phyloP scores from a whole-genome alignment of 2,888 invertebrate genomes.

The Chrysolina oricalcia region DNA sequence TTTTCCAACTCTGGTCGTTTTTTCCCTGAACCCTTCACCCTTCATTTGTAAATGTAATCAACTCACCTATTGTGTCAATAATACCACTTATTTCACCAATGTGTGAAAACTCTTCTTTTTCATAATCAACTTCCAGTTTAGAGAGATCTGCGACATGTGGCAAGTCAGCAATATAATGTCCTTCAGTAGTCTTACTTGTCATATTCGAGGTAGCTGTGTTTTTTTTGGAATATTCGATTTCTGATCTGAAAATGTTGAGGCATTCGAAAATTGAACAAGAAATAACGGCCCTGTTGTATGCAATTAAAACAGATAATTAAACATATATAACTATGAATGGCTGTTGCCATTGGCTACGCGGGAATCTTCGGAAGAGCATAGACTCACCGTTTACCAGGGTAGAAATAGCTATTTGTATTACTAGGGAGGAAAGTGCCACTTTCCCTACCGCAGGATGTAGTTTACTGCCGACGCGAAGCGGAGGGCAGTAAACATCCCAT shows the following conservation, averaged over 20 bases:
- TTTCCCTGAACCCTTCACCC: no score
- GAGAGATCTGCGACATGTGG: constrained; percentile 84
- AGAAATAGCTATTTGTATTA: no score
- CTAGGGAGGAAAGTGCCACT: no score
- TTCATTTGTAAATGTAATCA: constrained; percentile 24
- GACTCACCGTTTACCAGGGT: no score
- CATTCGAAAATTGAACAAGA: neutral
- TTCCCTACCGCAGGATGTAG: no score
- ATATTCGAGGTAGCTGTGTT: constrained; percentile 41
- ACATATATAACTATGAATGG: neutral
- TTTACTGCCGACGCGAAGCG: no score
- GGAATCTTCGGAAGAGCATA: no score
- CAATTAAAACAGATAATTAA: neutral
- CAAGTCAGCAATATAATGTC: neutral
- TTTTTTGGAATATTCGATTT: neutral
- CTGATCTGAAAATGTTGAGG: neutral
- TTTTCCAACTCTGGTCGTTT: no score
- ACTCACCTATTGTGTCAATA: constrained; percentile 81
- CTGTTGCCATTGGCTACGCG: neutral
- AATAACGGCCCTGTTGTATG: no score
- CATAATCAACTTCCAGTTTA: constrained; percentile 81
- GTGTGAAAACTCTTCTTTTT: constrained; percentile 82
- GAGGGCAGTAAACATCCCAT: no score
- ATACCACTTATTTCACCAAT: constrained; percentile 83
- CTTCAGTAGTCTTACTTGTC: constrained; percentile 54